phyloP scores from a whole-genome alignment of 1,140 invertebrate genomes.

The Phocides pigmalion region DNA sequence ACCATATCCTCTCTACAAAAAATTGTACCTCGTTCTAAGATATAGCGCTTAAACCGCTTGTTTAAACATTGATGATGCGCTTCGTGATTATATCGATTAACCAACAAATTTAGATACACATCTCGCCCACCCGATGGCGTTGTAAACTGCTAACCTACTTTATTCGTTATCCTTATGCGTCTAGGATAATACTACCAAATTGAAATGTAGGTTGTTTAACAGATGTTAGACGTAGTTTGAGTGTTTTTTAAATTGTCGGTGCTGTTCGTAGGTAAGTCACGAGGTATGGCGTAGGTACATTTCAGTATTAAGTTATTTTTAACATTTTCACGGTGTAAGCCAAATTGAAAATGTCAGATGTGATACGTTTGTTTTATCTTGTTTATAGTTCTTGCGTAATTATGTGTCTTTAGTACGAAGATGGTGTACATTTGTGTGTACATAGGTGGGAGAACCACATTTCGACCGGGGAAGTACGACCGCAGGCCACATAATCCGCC shows the following conservation, averaged over 20 bases:
- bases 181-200: conserved; percentile 40
- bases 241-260: conserved; percentile 21
- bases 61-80: conserved; percentile 8
- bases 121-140: conserved; percentile 5
- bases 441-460: too few species aligned
- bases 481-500: too few species aligned
- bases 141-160: conserved; percentile 21
- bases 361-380: conserved; percentile 38
- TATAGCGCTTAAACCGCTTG: conserved; percentile 7
- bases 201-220: conserved; percentile 18
- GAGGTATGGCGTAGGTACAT: conserved; percentile 40
- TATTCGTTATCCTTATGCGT: conserved; percentile 23
- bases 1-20: too few species aligned
- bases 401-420: background rate
- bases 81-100: conserved; percentile 32
- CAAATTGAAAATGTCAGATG: conserved; percentile 63
- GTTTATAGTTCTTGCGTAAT: conserved; percentile 36
- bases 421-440: background rate
- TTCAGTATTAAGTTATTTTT: conserved; percentile 50
- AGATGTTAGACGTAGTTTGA: background rate
- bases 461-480: background rate
- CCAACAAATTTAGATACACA: conserved; percentile 35
- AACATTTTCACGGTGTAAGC: conserved; percentile 51
- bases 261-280: conserved; percentile 46
- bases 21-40: background rate